Base-by-base conservation (phyloP, 2,113 vertebrate species). In the Megatriorchis doriae region DNA sequence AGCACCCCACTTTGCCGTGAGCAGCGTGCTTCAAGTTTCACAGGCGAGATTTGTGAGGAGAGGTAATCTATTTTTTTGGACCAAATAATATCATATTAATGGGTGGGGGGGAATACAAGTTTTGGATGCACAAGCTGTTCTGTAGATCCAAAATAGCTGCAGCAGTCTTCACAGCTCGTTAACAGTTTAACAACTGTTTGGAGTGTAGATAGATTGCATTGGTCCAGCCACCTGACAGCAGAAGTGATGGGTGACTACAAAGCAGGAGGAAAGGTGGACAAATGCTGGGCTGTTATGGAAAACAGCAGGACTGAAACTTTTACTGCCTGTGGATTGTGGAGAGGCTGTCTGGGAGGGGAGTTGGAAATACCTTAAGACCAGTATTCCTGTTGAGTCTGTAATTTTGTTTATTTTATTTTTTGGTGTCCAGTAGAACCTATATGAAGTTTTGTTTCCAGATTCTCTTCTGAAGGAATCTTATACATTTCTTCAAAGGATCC, bases 81-180 rank as follows among this genome's bases (percentile, higher is more conserved):
- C 32, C 18, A 79, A 74, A 87, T 85, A 73, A 59, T 32, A 17
- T 20, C 29, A 66, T 72, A 81, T 32, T 59, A 88, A 65, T 23
- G n/a, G 26, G n/a, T 48, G 55, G 52, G 42, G 16, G 17, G 32
- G 36, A 66, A 47, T 71, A 42, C 11, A 63, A 88, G 77, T 17
- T 84, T 94, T 94, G 87, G 86, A 89, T 1, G 10, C 31, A 56
- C 56, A 56, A 68, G 27, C 73, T 78, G 52, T 87, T 95, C 93
- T 81, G 40, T 61, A 47, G 65, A 67, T 89, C 78, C n/a, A 75
- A 63, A 96, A 89, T 81, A 91, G 81, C 91, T 91, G 81, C 79
- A 79, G 59, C 73, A 89, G 70, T 63, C 73, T 93, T 94, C 70
- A 79, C 87, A 96, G 84, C 59, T 91, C 25, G 10, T 93, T 94